Evolutionary conservation across 2,888 invertebrate species (phyloP).

Genomic region (Pycnomerus fuliginosus): DNA sequence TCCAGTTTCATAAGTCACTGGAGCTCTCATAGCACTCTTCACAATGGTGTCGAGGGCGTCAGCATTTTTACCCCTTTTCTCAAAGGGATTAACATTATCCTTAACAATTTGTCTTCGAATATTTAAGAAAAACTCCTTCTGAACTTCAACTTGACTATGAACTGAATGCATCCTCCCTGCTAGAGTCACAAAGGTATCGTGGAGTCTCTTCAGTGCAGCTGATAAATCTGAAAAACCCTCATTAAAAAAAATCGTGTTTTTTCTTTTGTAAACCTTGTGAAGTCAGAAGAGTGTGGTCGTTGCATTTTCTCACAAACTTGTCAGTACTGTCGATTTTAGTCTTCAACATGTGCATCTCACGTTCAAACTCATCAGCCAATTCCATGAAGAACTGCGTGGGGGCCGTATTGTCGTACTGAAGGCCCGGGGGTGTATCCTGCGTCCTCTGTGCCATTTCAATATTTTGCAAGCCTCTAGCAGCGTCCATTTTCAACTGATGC

Average conservation of each 20-base stretch:
- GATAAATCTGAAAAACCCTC: slow-evolving; percentile 65
- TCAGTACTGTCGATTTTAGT: slow-evolving; percentile 73
- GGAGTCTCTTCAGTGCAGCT: slow-evolving; percentile 75
- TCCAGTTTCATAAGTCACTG: slow-evolving; percentile 58
- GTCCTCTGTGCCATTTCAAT: slow-evolving; percentile 78
- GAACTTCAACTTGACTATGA: slow-evolving; percentile 74
- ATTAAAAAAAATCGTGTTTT: background rate
- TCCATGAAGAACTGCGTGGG: slow-evolving; percentile 71
- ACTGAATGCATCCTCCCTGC: slow-evolving; percentile 85
- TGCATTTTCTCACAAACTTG: slow-evolving; percentile 67
- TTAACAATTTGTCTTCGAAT: slow-evolving; percentile 75
- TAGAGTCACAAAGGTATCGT: slow-evolving; percentile 82
- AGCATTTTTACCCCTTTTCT: slow-evolving; percentile 42
- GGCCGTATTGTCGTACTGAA: slow-evolving; percentile 74
- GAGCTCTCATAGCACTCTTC: slow-evolving; percentile 40
- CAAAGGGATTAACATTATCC: slow-evolving; percentile 77
- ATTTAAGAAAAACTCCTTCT: slow-evolving; percentile 83
- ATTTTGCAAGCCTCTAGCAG: slow-evolving; percentile 69
- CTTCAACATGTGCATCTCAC: slow-evolving; percentile 66
- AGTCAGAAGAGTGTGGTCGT: slow-evolving; percentile 63
- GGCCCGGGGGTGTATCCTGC: slow-evolving; percentile 71
- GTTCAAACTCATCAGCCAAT: slow-evolving; percentile 69
- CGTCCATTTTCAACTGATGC: slow-evolving; percentile 69
- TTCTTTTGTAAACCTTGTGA: slow-evolving; percentile 59
- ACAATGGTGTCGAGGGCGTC: slow-evolving; percentile 28